Base-by-base conservation (phyloP, 2,797 vertebrate species). In the Gymnodraco acuticeps region DNA sequence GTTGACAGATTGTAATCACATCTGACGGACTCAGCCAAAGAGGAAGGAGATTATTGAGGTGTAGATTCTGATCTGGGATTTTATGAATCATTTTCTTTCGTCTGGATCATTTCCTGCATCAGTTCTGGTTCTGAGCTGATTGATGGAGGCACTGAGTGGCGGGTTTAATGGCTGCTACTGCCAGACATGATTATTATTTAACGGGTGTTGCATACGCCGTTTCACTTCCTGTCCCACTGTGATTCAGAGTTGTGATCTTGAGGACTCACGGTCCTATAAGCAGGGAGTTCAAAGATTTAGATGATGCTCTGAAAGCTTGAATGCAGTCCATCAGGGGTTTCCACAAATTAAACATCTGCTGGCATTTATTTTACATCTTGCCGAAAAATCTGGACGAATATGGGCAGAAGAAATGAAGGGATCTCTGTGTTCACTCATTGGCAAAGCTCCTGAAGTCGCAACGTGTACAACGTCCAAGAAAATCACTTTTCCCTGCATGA, bases 1-100 rank as follows among this genome's bases (percentile, higher is more conserved):
- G n/a, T n/a, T n/a, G n/a, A n/a, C n/a, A n/a, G 43, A 66, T 13
- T 61, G 48, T 48, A 60, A 77, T 61, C 41, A 58, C 23, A 56
- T 27, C 3, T 63, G 10, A 50, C 13, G 10, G 42, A 4, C 11
- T 4, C 17, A 47, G 63, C 19, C 16, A 10, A 20, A 27, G 4
- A 5, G 9, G 46, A 41, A 41, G 10, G 55, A 51, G n/a, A 66
- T 71, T 4, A 31, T 31, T 3, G 2, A 58, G n/a, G 46, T 63
- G 20, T 31, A 9, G 19, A 58, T 69, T 20, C 13, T 46, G 17
- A 20, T 9, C 7, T 55, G 27, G 45, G 43, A 62, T 23, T 31
- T 47, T 50, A 33, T 3, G 0, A 46, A 59, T 52, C 12, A 33
- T 47, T 16, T 33, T 33, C 12, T 16, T 60, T 61, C 48, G 54